Evolutionary conservation across 2,113 vertebrate species (phyloP).

Genomic region (Dicentrarchus labrax): DNA sequence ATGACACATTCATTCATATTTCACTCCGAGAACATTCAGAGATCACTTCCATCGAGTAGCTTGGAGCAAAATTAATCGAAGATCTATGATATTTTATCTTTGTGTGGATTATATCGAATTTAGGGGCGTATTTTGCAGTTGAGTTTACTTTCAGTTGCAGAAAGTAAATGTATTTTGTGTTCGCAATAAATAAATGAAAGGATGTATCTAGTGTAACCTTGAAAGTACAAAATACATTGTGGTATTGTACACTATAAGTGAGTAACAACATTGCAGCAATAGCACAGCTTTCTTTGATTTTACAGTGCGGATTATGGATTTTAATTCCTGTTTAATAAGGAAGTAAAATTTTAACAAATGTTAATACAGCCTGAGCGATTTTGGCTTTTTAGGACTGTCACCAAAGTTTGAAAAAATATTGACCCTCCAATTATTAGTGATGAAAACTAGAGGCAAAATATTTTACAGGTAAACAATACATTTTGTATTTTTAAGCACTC

Average conservation of each 20-base stretch:
- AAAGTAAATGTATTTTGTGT: conserved; percentile 22
- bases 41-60: conserved; percentile 41
- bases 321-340: not conserved
- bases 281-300: conserved; percentile 3
- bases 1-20: conserved; percentile 72
- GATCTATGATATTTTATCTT: conserved; percentile 38
- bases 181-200: conserved; percentile 14
- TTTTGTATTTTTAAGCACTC: conserved; percentile 2
- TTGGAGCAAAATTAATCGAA: conserved; percentile 38
- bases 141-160: conserved; percentile 11
- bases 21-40: conserved; percentile 53
- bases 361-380: no score
- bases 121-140: conserved; percentile 16
- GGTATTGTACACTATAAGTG: not conserved
- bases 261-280: not conserved
- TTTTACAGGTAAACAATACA: conserved; percentile 1
- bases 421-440: not conserved
- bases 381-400: not conserved
- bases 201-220: conserved; percentile 13
- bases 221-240: conserved; percentile 7
- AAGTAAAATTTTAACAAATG: not conserved
- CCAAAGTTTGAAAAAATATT: not conserved
- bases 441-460: not conserved
- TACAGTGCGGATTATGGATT: not conserved
- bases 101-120: conserved; percentile 16